Evolutionary conservation across 2,888 invertebrate species (phyloP).

Genomic region (Agonum fuliginosum): DNA sequence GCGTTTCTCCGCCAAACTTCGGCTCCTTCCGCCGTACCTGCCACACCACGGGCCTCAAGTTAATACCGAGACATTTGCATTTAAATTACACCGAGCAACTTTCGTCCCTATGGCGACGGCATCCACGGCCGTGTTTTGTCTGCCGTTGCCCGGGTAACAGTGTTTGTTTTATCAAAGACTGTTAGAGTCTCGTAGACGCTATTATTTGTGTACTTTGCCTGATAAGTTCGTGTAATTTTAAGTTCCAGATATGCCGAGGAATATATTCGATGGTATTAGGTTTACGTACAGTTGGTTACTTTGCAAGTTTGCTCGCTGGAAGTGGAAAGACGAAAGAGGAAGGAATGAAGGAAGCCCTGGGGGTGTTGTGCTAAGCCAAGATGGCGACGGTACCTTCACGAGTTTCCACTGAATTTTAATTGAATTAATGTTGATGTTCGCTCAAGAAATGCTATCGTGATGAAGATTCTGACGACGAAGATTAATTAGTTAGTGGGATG

Average conservation of each 20-base stretch:
- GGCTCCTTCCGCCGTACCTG: constrained; percentile 22
- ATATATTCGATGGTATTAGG: constrained; percentile 40
- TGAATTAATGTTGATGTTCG: constrained; percentile 57
- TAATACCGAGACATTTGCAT: constrained; percentile 53
- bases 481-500: constrained; percentile 19
- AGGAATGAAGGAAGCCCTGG: constrained; percentile 23
- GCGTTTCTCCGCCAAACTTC: constrained; percentile 32
- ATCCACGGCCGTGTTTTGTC: neutral
- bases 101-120: neutral
- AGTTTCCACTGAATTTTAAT: constrained; percentile 51
- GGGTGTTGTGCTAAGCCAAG: constrained; percentile 46
- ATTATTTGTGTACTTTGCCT: constrained; percentile 23
- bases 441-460: constrained; percentile 48
- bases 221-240: constrained; percentile 42
- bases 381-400: constrained; percentile 44
- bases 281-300: neutral
- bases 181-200: constrained; percentile 17
- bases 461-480: constrained; percentile 37
- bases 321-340: neutral
- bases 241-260: constrained; percentile 22
- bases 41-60: constrained; percentile 28
- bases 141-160: constrained; percentile 12
- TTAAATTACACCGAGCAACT: constrained; percentile 41
- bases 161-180: constrained; percentile 49
- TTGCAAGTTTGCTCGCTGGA: constrained; percentile 29